Base-by-base conservation (phyloP, 2,888 invertebrate genomes). In the Linyphia triangularis region DNA sequence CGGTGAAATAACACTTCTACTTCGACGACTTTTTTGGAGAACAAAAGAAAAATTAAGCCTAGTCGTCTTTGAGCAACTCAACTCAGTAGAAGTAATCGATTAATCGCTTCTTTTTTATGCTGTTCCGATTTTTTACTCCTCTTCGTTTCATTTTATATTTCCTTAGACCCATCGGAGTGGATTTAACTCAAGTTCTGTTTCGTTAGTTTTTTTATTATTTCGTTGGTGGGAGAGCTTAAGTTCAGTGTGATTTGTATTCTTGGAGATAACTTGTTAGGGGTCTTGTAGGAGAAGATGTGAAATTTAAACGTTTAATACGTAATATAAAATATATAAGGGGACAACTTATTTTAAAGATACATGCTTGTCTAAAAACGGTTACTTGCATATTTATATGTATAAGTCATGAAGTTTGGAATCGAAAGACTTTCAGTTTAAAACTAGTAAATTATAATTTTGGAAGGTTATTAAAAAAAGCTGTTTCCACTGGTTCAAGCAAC, bases 11-110 rank as follows among this genome's bases (percentile, higher is more conserved):
- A 79, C 72, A 63, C 59, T 72, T 82, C 72, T 72, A 82, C 82
- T 72, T 82, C 72, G 57, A 63, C 61, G 82, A 82, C 82, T 63
- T 73, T 72, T 63, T 63, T 4, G 22, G 24, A 51, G 43, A 72
- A 70, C 26, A 72, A 82, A 82, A 82, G 82, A 72, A 72, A 70
- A 72, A 82, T 73, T 82, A 63, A 82, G 82, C 82, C 72, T 40
- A 51, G 22, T 19, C 30, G 40, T 43, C 61, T 82, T 61, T 72
- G 82, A 72, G 40, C 72, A 63, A 63, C 72, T 82, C 63, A 72
- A 72, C 82, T 57, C 82, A 63, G 40, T 72, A 37, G 61, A 72
- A 73, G 63, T 51, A 82, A 82, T 82, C 82, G 82, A 82, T 72
- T 82, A 73, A 82, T 82, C 72, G 70, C 57, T 28, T 72, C 24